Evolutionary conservation across 2,888 invertebrate genomes (phyloP), one percentile per base, ranked within the genome.

Genomic region (Melieria crassipennis): DNA sequence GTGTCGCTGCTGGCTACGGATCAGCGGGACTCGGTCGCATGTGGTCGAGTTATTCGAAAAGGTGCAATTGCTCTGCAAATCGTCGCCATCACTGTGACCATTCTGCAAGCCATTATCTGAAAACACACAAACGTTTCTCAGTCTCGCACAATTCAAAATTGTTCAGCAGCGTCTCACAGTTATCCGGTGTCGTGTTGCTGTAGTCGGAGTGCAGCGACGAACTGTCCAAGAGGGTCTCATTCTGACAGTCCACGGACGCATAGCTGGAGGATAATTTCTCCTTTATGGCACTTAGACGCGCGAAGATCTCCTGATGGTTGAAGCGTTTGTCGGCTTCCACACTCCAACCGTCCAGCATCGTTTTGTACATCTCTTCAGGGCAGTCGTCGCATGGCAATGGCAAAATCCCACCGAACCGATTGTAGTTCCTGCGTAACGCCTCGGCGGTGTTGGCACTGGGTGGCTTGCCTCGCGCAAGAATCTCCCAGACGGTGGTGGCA

Each of bases 401-500:
- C 80, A 91, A 91, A 45, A 94, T 94, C 82, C 88, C 89, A 77
- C 83, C 83, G 72, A 77, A 76, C 7, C 79, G 76, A 74, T 82
- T 79, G 58, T 78, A 80, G 74, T 81, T 81, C 64, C 74, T 75
- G 4, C 74, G 64, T 5, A 83, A 73, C 9, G 78, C 73, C 48
- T 83, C 82, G 0, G 70, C 67, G 16, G 76, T 73, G 7, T 76
- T 61, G 68, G 80, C 88, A 13, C 87, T 87, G 0, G 87, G 82
- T 0, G 89, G 88, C 30, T 88, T 89, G 1, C 96, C 97, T 78
- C 90, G 92, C 0, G 93, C 92, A 87, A 97, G 97, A 78, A 97
- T 93, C 86, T 97, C 95, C 95, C 96, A 97, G 16, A 97, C 85
- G 0, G 96, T 96, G 4, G 97, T 97, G 0, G 94, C 95, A 82